Base-by-base conservation (phyloP, 1,140 invertebrate genomes). In the Drosophila tsacasi region DNA sequence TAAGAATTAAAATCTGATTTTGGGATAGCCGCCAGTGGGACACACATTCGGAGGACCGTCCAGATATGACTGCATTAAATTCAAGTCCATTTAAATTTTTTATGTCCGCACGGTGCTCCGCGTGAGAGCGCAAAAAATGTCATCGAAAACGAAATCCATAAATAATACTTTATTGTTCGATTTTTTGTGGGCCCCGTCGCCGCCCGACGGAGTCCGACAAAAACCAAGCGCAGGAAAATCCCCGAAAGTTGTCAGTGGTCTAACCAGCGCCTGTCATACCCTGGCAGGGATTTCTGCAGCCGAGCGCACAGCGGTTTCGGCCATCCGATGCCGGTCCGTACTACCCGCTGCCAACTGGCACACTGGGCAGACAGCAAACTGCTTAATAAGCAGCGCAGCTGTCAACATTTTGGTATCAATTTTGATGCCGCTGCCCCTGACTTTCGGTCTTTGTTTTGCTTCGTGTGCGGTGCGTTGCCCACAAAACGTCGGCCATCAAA, bases 361-460 rank as follows among this genome's bases (percentile, higher is more conserved):
- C 44, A 58, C 25, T 58, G 77, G 77, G 42, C 19, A 55, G 37
- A 25, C 46, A 19, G 46, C 63, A 86, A 86, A 89, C 74, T 69
- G 83, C 83, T 87, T 86, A 86, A 86, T 86, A 87, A 87, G 83
- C 84, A 90, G 27, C 83, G 68, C 81, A 84, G 80, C 83, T 89
- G 83, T 78, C 84, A 89, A 64, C 76, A 64, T 52, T 66, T 75
- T 47, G 71, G 49, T 75, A 83, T 76, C 74, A 60, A 76, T 76
- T 67, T 32, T 50, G 61, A 23, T 68, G 25, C 25, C 46, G 61
- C 27, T 64, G 35, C 32, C 65, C 35, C 39, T 64, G 60, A 67
- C 65, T 67, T 10, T 65, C 21, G 60, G 25, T 50, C 54, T 55
- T 52, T 65, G 39, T 30, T 50, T 50, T 62, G 68, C 32, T 7